Conservation (phyloP, 1,140 invertebrate genomes). For the Zelostemma sp. region DNA sequence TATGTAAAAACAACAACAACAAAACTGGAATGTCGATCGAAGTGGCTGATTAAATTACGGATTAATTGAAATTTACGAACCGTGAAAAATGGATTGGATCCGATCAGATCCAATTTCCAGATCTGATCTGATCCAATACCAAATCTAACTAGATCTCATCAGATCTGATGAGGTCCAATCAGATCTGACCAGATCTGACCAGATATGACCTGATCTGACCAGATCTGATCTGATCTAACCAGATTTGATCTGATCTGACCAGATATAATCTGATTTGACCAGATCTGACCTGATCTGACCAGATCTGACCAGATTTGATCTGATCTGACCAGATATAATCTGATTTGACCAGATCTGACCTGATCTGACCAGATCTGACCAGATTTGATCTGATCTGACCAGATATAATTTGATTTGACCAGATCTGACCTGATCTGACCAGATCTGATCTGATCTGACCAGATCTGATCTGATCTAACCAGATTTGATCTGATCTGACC, state of each 20-base stretch:
- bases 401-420: neutral
- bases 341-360: neutral
- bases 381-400: neutral
- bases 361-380: no score
- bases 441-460: neutral
- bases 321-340: neutral
- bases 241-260: neutral
- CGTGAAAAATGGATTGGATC: neutral
- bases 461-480: neutral
- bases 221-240: no score
- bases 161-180: neutral
- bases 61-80: neutral
- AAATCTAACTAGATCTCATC: no score
- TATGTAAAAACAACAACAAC: conserved; percentile 31
- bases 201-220: neutral
- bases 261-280: neutral
- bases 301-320: neutral
- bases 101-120: neutral
- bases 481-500: neutral
- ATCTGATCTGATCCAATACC: neutral
- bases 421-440: neutral
- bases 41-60: neutral
- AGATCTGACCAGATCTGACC: neutral
- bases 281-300: no score
- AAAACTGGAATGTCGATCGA: no score